Percentiles rank a stretch among this genome's conserved stretches.
Evolutionary conservation across 92 coral and sea anemone genomes (phyloP).

Genomic region (Paramuricea clavata): DNA sequence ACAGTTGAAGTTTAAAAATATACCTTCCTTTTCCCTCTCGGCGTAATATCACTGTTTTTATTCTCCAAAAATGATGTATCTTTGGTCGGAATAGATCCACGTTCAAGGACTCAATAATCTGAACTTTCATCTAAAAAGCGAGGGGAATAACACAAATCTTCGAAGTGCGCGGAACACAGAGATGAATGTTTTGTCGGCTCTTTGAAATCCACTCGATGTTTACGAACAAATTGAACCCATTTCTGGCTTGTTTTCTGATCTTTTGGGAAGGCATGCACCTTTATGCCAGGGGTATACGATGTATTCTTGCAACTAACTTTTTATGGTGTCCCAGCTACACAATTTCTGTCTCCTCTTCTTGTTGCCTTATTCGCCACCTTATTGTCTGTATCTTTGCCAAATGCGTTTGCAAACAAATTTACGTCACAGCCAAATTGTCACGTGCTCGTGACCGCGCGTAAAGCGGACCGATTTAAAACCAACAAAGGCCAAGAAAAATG

Average conservation of each 20-base stretch:
- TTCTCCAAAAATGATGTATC: slow-evolving; percentile 16
- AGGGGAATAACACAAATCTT: no score
- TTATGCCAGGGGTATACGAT: slow-evolving; percentile 56
- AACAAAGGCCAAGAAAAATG: not conserved
- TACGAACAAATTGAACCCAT: slow-evolving; percentile 39
- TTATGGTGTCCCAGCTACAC: slow-evolving; percentile 67
- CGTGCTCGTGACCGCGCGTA: slow-evolving; percentile 17
- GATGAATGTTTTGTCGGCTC: no score
- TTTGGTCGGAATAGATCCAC: slow-evolving; percentile 58
- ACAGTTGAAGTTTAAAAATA: no score
- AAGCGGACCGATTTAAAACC: not conserved
- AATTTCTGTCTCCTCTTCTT: slow-evolving; percentile 59
- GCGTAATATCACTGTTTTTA: not conserved
- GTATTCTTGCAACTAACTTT: slow-evolving; percentile 63
- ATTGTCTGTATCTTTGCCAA: not conserved
- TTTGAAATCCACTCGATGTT: no score
- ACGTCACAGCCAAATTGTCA: slow-evolving; percentile 7
- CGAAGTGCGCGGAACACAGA: no score
- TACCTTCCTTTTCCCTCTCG: slow-evolving; percentile 3
- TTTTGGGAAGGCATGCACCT: slow-evolving; percentile 69
- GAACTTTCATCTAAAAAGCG: no score
- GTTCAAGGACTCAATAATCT: not conserved
- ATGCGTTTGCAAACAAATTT: slow-evolving; percentile 6
- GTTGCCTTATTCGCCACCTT: not conserved
- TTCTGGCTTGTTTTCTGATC: slow-evolving; percentile 29